Base-by-base conservation (phyloP, 2,797 vertebrate genomes). In the Bradypodion ventrale region DNA sequence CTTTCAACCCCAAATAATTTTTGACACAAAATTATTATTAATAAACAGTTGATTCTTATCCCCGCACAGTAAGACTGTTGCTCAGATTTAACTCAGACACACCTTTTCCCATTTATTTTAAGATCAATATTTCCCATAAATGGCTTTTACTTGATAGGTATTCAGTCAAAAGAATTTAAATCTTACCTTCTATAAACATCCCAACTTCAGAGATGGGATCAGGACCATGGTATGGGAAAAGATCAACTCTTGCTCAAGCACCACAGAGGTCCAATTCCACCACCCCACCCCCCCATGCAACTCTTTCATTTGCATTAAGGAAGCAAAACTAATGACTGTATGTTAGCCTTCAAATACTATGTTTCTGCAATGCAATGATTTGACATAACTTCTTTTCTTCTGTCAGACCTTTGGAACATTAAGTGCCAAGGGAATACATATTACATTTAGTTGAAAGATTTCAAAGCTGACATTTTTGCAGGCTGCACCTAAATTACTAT, bases 381-480 rank as follows among this genome's bases (percentile, higher is more conserved):
- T 37, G 27, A 75, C 21, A 78, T 19, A 84, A 63, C 73, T 12
- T 66, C 23, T 75, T 8, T 80, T 75, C 9, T 29, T 44, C 21
- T 68, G 10, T 21, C 37, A 68, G 46, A 59, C 42, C n/a, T 80
- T 35, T 80, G 63, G 23, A 68, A 21, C 42, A 32, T 42, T 68
- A 73, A 65, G 68, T 49, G 12, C 21, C 69, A 66, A 69, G 59
- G 15, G 13, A 79, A 49, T n/a, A 59, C 35, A 37, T 68, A 32
- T 37, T 75, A 60, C 59, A 73, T 59, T 85, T 68, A 59, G 35
- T 6, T 27, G 16, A 80, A 79, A 21, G 60, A 60, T 68, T 85
- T 87, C 76, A 79, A 69, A 79, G 62, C 69, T 82, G 66, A 77
- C 56, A 74, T 82, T 82, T 86, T 78, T 75, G 63, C 72, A 82